Evolutionary conservation across 2,797 vertebrate species (phyloP).

Genomic region (Pyrrhura leucotis): DNA sequence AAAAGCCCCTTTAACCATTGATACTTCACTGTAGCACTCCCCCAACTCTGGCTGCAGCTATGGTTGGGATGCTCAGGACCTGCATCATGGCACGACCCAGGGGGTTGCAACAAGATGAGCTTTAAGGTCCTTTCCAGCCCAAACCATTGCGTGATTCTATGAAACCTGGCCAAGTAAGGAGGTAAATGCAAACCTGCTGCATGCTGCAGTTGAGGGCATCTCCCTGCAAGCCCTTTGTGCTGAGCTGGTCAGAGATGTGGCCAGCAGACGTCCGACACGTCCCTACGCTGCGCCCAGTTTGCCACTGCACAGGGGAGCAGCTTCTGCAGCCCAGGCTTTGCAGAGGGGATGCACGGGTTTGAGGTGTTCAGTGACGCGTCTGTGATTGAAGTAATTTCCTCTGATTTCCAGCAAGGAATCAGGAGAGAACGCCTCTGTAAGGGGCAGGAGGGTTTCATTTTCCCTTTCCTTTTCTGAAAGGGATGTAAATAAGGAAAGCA

Average conservation of each 20-base stretch:
- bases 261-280: accelerated
- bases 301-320: accelerated
- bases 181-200: background rate
- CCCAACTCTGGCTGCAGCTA: background rate
- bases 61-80: background rate
- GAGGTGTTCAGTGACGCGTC: background rate
- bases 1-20: background rate
- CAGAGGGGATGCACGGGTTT: accelerated
- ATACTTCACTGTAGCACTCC: accelerated
- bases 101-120: background rate
- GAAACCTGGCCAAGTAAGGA: background rate
- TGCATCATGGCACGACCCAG: background rate
- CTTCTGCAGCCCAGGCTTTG: background rate
- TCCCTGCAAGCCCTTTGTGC: background rate
- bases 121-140: background rate
- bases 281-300: accelerated
- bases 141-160: background rate
- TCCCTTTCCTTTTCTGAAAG: background rate
- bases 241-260: background rate
- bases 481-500: constrained; percentile 73
- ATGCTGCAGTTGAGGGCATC: accelerated
- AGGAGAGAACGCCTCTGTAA: background rate
- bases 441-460: background rate
- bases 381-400: background rate
- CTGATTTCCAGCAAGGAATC: background rate